Percentiles rank a stretch among this genome's conserved stretches.
Conservation (phyloP, 2,113 vertebrate genomes). For the Carassius carassius region DNA sequence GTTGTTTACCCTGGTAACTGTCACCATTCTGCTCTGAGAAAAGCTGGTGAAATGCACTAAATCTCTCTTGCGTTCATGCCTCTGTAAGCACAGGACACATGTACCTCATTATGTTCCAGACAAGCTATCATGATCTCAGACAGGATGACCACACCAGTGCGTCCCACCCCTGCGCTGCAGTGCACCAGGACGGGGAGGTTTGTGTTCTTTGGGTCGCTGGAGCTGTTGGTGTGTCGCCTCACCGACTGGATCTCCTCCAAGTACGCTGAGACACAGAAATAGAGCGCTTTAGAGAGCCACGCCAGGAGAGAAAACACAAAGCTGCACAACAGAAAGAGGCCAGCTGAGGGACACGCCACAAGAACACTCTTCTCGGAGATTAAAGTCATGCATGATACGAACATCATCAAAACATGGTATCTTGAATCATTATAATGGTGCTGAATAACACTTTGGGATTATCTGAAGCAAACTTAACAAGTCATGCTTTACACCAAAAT, state of each 20-base stretch:
- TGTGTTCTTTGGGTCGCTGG: conserved; percentile 81
- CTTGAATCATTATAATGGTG: too few relatives aligned
- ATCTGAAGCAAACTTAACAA: too few relatives aligned
- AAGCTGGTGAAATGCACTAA: not conserved
- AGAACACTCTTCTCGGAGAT: not conserved
- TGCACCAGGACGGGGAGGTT: conserved; percentile 90
- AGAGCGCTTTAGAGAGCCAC: conserved; percentile 11
- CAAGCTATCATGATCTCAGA: conserved; percentile 96
- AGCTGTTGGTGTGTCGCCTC: conserved; percentile 92
- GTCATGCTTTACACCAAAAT: not conserved
- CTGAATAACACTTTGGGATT: too few relatives aligned
- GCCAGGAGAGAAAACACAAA: not conserved
- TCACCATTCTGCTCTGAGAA: not conserved
- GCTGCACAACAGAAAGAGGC: not conserved
- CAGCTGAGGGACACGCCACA: not conserved
- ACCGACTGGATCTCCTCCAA: conserved; percentile 98
- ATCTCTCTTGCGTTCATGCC: not conserved
- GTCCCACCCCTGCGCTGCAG: conserved; percentile 93
- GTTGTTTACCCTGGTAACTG: not conserved
- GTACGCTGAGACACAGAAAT: conserved; percentile 78
- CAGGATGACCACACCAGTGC: conserved; percentile 91
- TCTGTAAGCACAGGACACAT: conserved; percentile 22
- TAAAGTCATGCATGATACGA: not conserved
- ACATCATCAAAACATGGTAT: not conserved
- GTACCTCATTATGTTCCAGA: conserved; percentile 96